Evolutionary conservation across 2,113 vertebrate species (phyloP), one percentile per base, ranked within the genome.

Genomic region (Anhinga anhinga): DNA sequence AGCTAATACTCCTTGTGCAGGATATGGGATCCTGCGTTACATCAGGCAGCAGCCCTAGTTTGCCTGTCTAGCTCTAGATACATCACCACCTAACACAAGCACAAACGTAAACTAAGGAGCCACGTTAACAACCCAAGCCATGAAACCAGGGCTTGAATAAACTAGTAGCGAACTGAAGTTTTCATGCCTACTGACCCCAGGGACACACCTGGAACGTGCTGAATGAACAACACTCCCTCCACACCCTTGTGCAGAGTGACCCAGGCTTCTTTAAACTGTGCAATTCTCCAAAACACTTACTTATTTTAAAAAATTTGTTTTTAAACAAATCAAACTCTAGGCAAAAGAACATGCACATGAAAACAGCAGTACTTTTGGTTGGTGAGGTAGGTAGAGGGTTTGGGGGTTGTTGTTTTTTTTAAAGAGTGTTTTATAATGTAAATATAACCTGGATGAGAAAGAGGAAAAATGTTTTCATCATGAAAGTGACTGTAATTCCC

Each of bases 391-490:
- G 55, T 49, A 80, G 40, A 76, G 9, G 3, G 25, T 38, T 58
- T 34, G 12, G 2, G 13, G 12, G 36, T 13, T 13, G 3, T 8
- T 25, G 12, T 15, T 59, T 32, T 45, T 62, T 73, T 76, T 32
- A 34, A 72, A 82, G 19, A 0, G 0, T 30, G 12, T 70, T 91
- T 93, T 90, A 58, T 67, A 92, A 88, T 55, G 76, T 83, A 95
- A 92, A 84, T 92, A 69, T 45, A 92, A 86, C 15, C 36, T 88
- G 84, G 45, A 67, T 58, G 56, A 77, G 81, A 96, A 85, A 79
- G 76, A 96, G 80, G 82, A 93, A 95, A 94, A 97, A 81, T 66
- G 44, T 92, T 97, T 98, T 92, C 88, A 79, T 82, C 81, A 52
- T 6, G 44, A 97, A 94, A 96, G 74, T 20, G 22, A 58, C 66